A percentile compares a stretch with the other conserved stretches of the same genome.
phyloP scores from a whole-genome alignment of 2,888 invertebrate genomes.

The Bugulina stolonifera region DNA sequence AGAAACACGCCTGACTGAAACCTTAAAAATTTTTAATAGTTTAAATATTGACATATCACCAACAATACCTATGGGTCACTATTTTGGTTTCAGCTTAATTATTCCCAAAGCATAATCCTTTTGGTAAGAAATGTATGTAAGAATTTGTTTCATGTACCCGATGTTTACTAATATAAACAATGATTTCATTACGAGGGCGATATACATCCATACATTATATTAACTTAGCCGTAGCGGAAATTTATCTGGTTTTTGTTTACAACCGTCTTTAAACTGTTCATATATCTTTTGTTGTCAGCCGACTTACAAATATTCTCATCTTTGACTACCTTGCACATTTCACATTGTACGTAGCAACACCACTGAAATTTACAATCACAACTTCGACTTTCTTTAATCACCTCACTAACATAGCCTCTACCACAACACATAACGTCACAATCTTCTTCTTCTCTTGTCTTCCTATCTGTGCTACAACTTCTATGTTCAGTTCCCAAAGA shows the following conservation, averaged over 20 bases:
- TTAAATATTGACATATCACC: background rate
- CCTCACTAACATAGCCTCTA: slow-evolving; percentile 57
- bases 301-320: slow-evolving; percentile 77
- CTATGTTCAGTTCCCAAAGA: slow-evolving; percentile 59
- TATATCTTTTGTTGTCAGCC: background rate
- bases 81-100: background rate
- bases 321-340: slow-evolving; percentile 63
- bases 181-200: too few species aligned
- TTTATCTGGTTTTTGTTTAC: too few species aligned
- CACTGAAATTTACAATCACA: slow-evolving; percentile 80
- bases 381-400: slow-evolving; percentile 62
- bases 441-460: slow-evolving; percentile 48
- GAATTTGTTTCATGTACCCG: too few species aligned
- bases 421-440: slow-evolving; percentile 58
- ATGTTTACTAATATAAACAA: too few species aligned
- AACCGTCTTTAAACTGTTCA: background rate
- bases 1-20: background rate
- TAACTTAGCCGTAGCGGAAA: too few species aligned
- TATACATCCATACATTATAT: too few species aligned
- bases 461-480: slow-evolving; percentile 57
- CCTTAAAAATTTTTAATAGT: background rate
- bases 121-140: too few species aligned
- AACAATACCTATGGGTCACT: background rate
- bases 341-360: slow-evolving; percentile 80
- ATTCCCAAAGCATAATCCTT: too few species aligned